These are phyloP conservation scores for Eudemis profundana DNA, from an alignment of 2,888 invertebrate genomes.

Conservation along the genomic window DNA sequence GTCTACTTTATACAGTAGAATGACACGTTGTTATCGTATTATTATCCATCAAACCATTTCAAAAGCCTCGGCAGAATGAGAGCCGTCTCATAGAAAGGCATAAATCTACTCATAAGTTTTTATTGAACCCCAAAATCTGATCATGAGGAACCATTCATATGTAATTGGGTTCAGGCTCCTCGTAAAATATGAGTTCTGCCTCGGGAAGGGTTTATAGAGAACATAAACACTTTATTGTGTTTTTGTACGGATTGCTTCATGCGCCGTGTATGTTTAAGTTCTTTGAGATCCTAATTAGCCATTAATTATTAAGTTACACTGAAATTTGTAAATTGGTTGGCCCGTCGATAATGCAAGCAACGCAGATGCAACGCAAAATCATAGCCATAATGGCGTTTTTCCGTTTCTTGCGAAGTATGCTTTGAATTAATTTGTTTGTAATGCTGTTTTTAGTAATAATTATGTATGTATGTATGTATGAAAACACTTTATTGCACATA, in stretches of 20 bases:
- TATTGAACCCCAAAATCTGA: constrained; percentile 78
- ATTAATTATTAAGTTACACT: neutral
- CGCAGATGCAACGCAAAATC: neutral
- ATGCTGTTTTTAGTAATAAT: too few relatives aligned
- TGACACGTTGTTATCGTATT: neutral
- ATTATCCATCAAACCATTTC: constrained; percentile 1
- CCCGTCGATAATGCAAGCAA: neutral
- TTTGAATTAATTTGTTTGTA: too few relatives aligned
- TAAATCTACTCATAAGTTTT: constrained; percentile 77
- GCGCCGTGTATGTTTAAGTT: constrained; percentile 53
- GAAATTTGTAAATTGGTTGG: neutral
- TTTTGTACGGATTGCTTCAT: constrained; percentile 68
- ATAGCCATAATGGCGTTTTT: too few relatives aligned
- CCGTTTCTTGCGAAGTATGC: too few relatives aligned
- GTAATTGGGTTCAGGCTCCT: constrained; percentile 81
- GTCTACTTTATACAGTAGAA: neutral
- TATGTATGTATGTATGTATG: too few relatives aligned
- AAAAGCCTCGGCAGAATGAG: constrained; percentile 65
- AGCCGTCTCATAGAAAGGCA: constrained; percentile 65
- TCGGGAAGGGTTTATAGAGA: constrained; percentile 78
- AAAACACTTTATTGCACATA: too few relatives aligned
- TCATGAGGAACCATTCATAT: constrained; percentile 81
- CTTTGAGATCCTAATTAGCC: constrained; percentile 34
- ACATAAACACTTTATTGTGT: constrained; percentile 82
- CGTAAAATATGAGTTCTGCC: constrained; percentile 80